Base-by-base conservation (phyloP, 2,113 vertebrate genomes). In the Hyperoodon ampullatus region DNA sequence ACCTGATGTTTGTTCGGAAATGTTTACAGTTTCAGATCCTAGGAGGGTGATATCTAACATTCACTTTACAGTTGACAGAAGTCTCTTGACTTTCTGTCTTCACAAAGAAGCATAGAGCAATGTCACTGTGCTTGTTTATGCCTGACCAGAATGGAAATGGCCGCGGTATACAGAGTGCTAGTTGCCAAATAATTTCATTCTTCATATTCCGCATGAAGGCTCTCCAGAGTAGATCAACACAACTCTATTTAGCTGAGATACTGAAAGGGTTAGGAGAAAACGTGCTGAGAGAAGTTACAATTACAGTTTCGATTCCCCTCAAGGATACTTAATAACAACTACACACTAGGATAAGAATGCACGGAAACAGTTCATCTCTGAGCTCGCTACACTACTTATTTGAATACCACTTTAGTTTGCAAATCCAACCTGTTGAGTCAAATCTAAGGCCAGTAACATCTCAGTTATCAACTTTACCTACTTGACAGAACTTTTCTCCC, bases 291-390 rank as follows among this genome's bases (percentile, higher is more conserved):
- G 72, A 63, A 61, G 89, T 93, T 93, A 97, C 87, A 94, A 47
- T 96, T 92, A 70, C 78, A 71, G 61, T 53, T 85, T 88, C 78
- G 75, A 84, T 85, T 95, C 47, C 50, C n/a, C 85, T 94, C 15
- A 39, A 90, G 33, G 58, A 95, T 95, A 93, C 95, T 95, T 93
- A 77, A 3, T 89, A 94, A 93, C 94, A 90, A 84, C 77, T 53
- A 88, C 68, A 50, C 14, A 50, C 18, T 12, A 87, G 81, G 65
- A 55, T 26, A 77, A 90, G 50, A 78, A 60, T n/a, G 58, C 66
- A 77, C 24, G 53, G 77, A 65, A 93, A 55, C 13, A 58, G 66
- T 68, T 80, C 42, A 81, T 50, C 71, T 65, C 44, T 11, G 35
- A 61, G 68, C 30, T 42, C 42, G 39, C 19, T 26, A 26, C n/a